Base-by-base conservation (phyloP, 1,140 invertebrate genomes). In the Belonocnema kinseyi region DNA sequence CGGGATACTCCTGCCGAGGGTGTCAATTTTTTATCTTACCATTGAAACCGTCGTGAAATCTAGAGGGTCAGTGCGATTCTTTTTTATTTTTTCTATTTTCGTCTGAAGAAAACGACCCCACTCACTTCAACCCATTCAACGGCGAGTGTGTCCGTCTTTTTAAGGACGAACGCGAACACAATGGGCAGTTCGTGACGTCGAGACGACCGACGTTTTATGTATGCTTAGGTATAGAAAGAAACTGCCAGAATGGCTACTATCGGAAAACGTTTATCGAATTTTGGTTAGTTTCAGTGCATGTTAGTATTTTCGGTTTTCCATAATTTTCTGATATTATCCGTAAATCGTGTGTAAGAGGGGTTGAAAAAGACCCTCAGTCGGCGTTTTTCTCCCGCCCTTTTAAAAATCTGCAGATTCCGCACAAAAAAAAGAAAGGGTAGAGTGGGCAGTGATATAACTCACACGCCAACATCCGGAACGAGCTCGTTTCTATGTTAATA, bases 401-500 rank as follows among this genome's bases (percentile, higher is more conserved):
- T 10, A 46, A 46, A 46, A 46, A 46, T 46, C 40, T 46, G 40
- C 40, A 46, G 40, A 46, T 46, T 46, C 40, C 11, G 40, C 40
- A 46, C 40, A 8, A 46, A 46, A 46, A 46, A 46, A 46, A 46
- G 40, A 11, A 46, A 46, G 40, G 40, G 40, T 46, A 46, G 6
- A 46, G 40, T 46, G 40, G 40, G 40, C 40, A 46, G 40, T 46
- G 40, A 46, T 74, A 81, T 85, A 85, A 85, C 76, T 85, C 82
- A 78, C 78, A 74, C 54, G 79, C 80, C 80, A 85, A 84, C 78
- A 82, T 80, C 76, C 76, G 26, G 71, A 79, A 73, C 82, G 79
- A 85, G 71, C 84, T 85, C 85, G 77, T 86, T 80, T 86, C 84
- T 84, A 85, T 85, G 85, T 82, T 85, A 85, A 86, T 86, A 82